These are phyloP conservation scores for Diplodus sargus DNA, from an alignment of 2,797 vertebrate genomes.

Conservation along the genomic window DNA sequence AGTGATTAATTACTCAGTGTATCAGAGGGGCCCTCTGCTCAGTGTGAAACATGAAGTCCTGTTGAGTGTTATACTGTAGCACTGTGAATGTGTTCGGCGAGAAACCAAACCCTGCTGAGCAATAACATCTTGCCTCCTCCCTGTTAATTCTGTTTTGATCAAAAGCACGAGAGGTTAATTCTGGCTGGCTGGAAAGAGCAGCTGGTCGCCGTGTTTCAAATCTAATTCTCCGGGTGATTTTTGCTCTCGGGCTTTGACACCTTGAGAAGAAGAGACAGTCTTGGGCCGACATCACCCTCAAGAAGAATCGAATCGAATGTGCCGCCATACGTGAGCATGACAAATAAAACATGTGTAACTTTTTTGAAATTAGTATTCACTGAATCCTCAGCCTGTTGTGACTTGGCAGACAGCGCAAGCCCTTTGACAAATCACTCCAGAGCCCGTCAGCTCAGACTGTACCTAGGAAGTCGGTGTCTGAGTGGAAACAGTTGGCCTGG, in stretches of 20 bases:
- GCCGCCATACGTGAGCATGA: background rate
- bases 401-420: slow-evolving; percentile 51
- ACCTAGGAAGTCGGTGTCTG: slow-evolving; percentile 59
- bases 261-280: slow-evolving; percentile 13
- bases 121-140: slow-evolving; percentile 72
- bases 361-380: slow-evolving; percentile 34
- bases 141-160: slow-evolving; percentile 83
- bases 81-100: slow-evolving; percentile 49
- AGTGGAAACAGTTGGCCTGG: slow-evolving; percentile 73
- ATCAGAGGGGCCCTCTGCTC: slow-evolving; percentile 42
- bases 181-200: slow-evolving; percentile 74
- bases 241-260: slow-evolving; percentile 61
- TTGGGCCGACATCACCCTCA: slow-evolving; percentile 7
- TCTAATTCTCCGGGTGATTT: slow-evolving; percentile 65
- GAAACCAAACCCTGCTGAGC: slow-evolving; percentile 65
- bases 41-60: slow-evolving; percentile 58
- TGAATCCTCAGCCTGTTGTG: slow-evolving; percentile 25
- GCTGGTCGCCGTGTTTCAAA: slow-evolving; percentile 77
- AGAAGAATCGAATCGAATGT: slow-evolving; percentile 18
- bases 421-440: slow-evolving; percentile 59
- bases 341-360: slow-evolving; percentile 9
- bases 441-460: slow-evolving; percentile 51
- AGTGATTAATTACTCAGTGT: slow-evolving; percentile 60
- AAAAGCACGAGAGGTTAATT: slow-evolving; percentile 80
- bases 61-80: slow-evolving; percentile 62